These are phyloP conservation scores for Otolemur crassicaudatus DNA, from an alignment of 2,797 vertebrate species.

Conservation along the genomic window DNA sequence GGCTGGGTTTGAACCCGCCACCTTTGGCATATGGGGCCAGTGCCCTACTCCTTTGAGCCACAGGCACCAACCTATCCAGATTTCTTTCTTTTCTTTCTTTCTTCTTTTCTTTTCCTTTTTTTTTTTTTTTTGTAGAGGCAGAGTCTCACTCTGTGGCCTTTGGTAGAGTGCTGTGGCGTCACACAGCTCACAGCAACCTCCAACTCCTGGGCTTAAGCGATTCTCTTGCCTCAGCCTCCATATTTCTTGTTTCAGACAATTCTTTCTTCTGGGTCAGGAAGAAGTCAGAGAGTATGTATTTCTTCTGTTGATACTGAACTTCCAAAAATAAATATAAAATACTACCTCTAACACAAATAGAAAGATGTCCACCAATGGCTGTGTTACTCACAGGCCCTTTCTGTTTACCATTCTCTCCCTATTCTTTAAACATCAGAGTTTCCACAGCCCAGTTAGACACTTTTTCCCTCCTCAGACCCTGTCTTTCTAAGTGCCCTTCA, in stretches of 20 bases:
- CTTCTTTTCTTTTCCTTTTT: too few relatives aligned
- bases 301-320: neutral
- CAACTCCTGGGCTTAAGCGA: too few relatives aligned
- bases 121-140: too few relatives aligned
- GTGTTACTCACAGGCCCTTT: neutral
- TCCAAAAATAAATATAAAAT: constrained; percentile 21
- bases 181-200: too few relatives aligned
- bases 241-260: constrained; percentile 19
- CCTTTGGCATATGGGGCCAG: too few relatives aligned
- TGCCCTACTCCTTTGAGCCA: too few relatives aligned
- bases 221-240: neutral
- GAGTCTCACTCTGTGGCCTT: too few relatives aligned
- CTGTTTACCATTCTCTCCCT: neutral
- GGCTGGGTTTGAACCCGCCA: too few relatives aligned
- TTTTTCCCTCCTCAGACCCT: neutral
- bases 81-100: too few relatives aligned
- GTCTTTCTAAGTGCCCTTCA: neutral
- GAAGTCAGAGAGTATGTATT: neutral
- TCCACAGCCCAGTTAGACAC: neutral
- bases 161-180: too few relatives aligned
- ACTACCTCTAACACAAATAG: neutral
- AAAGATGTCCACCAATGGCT: neutral
- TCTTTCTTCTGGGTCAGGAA: neutral
- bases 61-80: too few relatives aligned
- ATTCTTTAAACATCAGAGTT: neutral